These are phyloP conservation scores for Trialeurodes vaporariorum DNA, from an alignment of 1,140 invertebrate species.

Conservation along the genomic window DNA sequence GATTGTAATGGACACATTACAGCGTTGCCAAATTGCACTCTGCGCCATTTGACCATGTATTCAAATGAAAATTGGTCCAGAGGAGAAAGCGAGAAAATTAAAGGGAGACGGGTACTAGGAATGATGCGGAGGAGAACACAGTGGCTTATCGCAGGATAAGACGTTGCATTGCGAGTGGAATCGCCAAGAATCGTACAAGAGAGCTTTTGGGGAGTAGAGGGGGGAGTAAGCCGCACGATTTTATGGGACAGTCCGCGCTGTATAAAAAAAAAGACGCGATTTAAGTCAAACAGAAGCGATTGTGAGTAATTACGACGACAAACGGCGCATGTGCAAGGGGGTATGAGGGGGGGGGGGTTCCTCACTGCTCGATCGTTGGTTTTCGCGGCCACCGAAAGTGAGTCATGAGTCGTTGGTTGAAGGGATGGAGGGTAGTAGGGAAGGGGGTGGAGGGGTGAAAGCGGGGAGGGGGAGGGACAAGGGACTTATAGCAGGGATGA, in stretches of 20 bases:
- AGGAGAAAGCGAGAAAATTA: too few species aligned
- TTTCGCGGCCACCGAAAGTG: conserved; percentile 4
- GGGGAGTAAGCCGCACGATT: too few species aligned
- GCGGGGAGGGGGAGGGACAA: background rate
- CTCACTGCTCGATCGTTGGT: conserved; percentile 4
- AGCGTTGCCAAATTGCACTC: too few species aligned
- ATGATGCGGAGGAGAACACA: too few species aligned
- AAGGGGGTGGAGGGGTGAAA: background rate
- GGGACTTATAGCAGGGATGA: background rate
- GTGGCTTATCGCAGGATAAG: too few species aligned
- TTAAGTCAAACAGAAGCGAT: background rate
- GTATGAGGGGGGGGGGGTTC: conserved; percentile 1
- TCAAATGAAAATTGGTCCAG: too few species aligned
- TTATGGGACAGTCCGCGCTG: background rate
- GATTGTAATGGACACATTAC: too few species aligned
- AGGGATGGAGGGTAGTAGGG: background rate
- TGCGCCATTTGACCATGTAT: too few species aligned
- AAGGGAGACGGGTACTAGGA: too few species aligned
- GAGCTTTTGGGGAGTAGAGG: too few species aligned
- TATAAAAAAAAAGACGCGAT: background rate
- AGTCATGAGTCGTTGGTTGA: background rate
- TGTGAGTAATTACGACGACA: background rate
- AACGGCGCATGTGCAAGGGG: background rate
- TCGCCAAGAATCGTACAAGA: too few species aligned
- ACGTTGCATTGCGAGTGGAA: too few species aligned